Conservation (phyloP, 1,140 invertebrate genomes). For the Sycobia sp. region DNA sequence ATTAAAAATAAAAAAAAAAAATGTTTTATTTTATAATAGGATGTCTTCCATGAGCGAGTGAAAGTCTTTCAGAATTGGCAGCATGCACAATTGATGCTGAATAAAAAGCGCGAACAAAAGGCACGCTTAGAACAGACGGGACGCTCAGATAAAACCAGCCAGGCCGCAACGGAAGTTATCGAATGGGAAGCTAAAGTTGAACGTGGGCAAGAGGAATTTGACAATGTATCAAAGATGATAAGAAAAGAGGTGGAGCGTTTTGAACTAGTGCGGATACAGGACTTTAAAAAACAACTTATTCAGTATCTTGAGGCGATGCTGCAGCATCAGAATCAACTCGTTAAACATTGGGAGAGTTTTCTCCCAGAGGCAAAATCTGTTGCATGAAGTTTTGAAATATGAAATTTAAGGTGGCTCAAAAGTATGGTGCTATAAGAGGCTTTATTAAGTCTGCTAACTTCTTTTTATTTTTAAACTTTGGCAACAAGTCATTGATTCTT, state of each 20-base stretch:
- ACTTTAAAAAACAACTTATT: conserved; percentile 89
- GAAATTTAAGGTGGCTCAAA: too few species aligned
- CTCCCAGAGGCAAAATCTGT: conserved; percentile 89
- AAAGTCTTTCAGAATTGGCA: conserved; percentile 99
- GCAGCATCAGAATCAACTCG: conserved; percentile 93
- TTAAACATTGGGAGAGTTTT: conserved; percentile 94
- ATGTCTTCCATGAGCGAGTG: conserved; percentile 97
- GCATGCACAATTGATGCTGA: conserved; percentile 91
- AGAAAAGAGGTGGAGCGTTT: conserved; percentile 94
- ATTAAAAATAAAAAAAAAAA: neutral
- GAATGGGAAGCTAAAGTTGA: conserved; percentile 98
- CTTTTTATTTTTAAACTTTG: too few species aligned
- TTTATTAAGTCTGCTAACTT: too few species aligned
- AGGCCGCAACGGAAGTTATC: conserved; percentile 87
- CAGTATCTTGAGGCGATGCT: conserved; percentile 93
- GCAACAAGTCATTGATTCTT: too few species aligned
- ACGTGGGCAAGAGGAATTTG: conserved; percentile 94
- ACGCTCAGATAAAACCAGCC: conserved; percentile 86
- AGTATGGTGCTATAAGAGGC: too few species aligned
- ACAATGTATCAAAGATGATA: conserved; percentile 94
- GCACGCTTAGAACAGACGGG: conserved; percentile 88
- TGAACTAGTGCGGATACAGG: conserved; percentile 84
- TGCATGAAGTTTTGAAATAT: too few species aligned
- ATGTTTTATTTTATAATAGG: conserved; percentile 60
- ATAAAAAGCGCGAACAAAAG: conserved; percentile 93